Percentiles rank a stretch among this genome's conserved stretches.
Evolutionary conservation across 2,797 vertebrate species (phyloP).

Genomic region (Jordanella pulchra): DNA sequence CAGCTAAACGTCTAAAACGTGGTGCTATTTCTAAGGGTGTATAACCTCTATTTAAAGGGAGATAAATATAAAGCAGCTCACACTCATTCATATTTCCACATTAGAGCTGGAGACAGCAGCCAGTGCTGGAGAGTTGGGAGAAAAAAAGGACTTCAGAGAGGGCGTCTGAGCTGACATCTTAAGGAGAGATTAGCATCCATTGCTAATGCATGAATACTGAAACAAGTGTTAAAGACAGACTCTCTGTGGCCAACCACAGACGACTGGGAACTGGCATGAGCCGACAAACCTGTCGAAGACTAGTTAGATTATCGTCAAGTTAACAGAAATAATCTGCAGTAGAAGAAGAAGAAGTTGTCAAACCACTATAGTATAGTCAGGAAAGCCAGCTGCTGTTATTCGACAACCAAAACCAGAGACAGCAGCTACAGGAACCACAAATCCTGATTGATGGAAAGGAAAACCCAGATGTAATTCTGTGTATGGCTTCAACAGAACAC

Average conservation of each 20-base stretch:
- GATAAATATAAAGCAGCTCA: conserved; percentile 34
- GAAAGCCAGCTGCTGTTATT: conserved; percentile 19
- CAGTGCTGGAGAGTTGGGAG: conserved; percentile 32
- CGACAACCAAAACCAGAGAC: conserved; percentile 21
- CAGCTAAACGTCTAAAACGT: conserved; percentile 17
- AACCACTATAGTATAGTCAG: too few relatives aligned
- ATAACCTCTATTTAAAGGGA: conserved; percentile 10
- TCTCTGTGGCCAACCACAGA: conserved; percentile 7
- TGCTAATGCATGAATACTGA: background rate
- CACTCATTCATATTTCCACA: conserved; percentile 50
- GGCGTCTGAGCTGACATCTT: conserved; percentile 23
- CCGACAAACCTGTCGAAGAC: conserved; percentile 1
- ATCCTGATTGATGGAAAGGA: conserved; percentile 29
- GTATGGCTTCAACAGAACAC: conserved; percentile 52
- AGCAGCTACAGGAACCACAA: conserved; percentile 34
- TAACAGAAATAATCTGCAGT: background rate
- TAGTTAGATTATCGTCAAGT: background rate
- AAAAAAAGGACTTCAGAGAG: conserved; percentile 39
- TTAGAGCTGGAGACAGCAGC: conserved; percentile 48
- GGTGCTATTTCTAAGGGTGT: conserved; percentile 25
- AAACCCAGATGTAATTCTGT: conserved; percentile 33
- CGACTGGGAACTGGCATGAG: background rate
- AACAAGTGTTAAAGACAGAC: background rate
- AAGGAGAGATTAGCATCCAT: conserved; percentile 21
- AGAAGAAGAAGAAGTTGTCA: background rate